Conservation (phyloP, 2,797 vertebrate species). For the Eutrigla gurnardus region DNA sequence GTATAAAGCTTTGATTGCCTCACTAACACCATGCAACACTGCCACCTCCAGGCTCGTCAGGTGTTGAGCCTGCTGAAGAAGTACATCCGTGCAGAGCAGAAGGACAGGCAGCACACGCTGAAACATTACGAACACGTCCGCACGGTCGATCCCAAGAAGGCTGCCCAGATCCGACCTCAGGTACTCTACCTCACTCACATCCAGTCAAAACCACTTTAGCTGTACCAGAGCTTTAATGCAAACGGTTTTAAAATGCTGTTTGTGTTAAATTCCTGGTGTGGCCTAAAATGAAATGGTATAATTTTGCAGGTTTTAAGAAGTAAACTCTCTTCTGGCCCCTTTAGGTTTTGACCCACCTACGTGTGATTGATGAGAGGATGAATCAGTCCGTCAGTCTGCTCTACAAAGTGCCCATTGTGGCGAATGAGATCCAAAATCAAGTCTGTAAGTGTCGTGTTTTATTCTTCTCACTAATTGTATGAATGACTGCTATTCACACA, state of each 20-base stretch:
- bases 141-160: conserved; percentile 98
- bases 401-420: conserved; percentile 94
- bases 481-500: not conserved
- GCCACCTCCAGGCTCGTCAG: conserved; percentile 88
- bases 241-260: not conserved
- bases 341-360: conserved; percentile 96
- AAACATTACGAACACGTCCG: conserved; percentile 97
- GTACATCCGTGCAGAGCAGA: conserved; percentile 97
- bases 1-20: not conserved
- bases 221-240: too few species aligned
- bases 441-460: conserved; percentile 85
- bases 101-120: conserved; percentile 96
- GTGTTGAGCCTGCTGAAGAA: conserved; percentile 96
- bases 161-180: conserved; percentile 97
- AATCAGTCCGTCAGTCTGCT: conserved; percentile 96
- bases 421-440: conserved; percentile 96
- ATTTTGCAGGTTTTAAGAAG: not conserved
- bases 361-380: conserved; percentile 97
- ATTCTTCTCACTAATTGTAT: not conserved
- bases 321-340: conserved; percentile 2
- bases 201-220: not conserved
- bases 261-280: not conserved
- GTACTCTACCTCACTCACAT: conserved; percentile 31
- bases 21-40: not conserved
- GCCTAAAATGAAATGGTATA: not conserved